Evolutionary conservation across 2,797 vertebrate species (phyloP), one percentile per base, ranked within the genome.

Genomic region (Halcyon chelicuti): DNA sequence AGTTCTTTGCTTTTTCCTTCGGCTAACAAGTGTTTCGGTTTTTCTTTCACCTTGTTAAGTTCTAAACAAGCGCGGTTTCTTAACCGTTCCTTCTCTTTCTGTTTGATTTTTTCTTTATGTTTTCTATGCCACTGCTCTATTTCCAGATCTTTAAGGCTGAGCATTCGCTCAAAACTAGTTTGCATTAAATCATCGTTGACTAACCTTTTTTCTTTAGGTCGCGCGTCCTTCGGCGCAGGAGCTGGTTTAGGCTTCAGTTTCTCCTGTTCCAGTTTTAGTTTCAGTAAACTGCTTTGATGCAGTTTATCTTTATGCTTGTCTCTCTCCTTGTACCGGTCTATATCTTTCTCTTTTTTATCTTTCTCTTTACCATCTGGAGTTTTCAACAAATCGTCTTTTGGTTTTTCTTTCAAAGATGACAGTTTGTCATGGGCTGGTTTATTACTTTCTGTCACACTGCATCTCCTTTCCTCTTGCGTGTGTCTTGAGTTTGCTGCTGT

Each of bases 111-210:
- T 98, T 99, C 99, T 96, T 99, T 98, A 91, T 99, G 99, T 82
- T 99, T 99, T 81, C 98, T 99, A 63, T 99, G 99, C 99, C 99
- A 99, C 95, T 99, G 99, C 96, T 99, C 99, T 87, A 99, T 99
- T 97, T 99, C 99, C 94, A 99, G 98, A 96, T 99, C 99, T 97
- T 99, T 99, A 77, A 99, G 98, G 94, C 99, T 99, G 73, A 99
- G 98, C 99, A 99, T 99, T 87, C 99, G 98, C 98, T 99, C 99
- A 39, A 99, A 99, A 97, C 99, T 99, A 63, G 99, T 99, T 97
- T 99, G 99, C 99, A 99, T 99, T 95, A 99, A 97, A 96, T 99
- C 99, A 66, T 99, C 99, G 0, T 99, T 99, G 44, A 99, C 99
- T 26, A 99, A 97, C 63, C 99, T 98, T 90, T 99, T 99, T 90